Conservation (phyloP, 2,113 vertebrate genomes). For the Phylloscopus whistleri region DNA sequence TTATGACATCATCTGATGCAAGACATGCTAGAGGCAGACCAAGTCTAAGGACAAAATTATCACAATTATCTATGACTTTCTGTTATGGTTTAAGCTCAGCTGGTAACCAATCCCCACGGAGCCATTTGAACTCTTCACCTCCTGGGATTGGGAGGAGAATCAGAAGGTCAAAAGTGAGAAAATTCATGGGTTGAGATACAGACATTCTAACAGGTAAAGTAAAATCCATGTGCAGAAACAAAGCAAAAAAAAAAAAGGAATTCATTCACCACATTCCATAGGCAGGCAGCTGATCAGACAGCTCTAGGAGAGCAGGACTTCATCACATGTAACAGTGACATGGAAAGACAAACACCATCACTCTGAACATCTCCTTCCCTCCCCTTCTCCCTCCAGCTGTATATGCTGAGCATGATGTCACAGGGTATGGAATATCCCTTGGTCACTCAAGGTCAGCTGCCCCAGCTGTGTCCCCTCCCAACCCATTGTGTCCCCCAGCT, state of each 20-base stretch:
- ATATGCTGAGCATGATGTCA: not conserved
- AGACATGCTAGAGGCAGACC: not conserved
- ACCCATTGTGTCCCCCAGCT: not conserved
- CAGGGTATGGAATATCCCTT: too few relatives aligned
- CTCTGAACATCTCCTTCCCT: not conserved
- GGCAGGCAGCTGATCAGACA: not conserved
- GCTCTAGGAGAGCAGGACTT: not conserved
- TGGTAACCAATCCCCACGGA: not conserved
- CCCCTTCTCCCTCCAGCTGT: not conserved
- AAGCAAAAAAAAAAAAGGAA: not conserved
- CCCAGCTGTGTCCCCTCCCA: too few relatives aligned
- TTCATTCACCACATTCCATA: not conserved
- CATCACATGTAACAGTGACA: not conserved
- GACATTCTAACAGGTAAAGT: not conserved
- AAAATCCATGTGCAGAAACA: not conserved
- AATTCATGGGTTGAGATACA: not conserved
- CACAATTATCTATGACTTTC: not conserved
- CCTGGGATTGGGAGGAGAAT: not conserved
- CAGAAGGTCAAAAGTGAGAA: not conserved
- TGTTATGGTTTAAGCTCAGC: not conserved
- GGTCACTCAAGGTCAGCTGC: not conserved
- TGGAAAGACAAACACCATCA: not conserved
- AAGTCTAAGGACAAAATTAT: not conserved
- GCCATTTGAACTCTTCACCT: not conserved
- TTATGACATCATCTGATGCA: not conserved